Evolutionary conservation across 2,113 vertebrate genomes (phyloP).

Genomic region (Cichladusa arquata): DNA sequence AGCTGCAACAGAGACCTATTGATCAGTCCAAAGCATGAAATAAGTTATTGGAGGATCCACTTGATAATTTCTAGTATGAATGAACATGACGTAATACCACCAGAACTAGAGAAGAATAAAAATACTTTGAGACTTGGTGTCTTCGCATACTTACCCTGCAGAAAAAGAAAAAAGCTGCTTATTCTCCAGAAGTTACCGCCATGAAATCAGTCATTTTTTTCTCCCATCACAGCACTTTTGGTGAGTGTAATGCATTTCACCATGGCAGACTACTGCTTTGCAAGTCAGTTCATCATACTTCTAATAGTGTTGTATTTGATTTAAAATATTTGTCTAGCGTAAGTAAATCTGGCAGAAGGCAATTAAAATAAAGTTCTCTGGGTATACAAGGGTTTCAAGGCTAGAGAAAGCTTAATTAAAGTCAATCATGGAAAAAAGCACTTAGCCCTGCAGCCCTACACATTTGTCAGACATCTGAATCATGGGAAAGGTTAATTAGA

Average conservation of each 20-base stretch:
- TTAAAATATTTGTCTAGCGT: slow-evolving; percentile 56
- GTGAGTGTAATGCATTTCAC: neutral
- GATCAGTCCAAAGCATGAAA: neutral
- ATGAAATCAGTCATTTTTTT: neutral
- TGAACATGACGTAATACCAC: neutral
- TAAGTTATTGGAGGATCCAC: neutral
- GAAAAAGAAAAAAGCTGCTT: neutral
- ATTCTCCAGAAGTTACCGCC: neutral
- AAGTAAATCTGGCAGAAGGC: slow-evolving; percentile 64
- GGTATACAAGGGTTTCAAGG: slow-evolving; percentile 55
- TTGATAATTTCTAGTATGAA: neutral
- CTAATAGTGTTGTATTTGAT: slow-evolving; percentile 27
- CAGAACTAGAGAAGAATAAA: neutral
- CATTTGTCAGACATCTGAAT: slow-evolving; percentile 70
- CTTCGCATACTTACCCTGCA: neutral
- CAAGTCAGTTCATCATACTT: neutral
- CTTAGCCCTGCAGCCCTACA: slow-evolving; percentile 54
- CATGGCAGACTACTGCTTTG: neutral
- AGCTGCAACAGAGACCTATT: neutral
- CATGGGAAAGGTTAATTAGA: slow-evolving; percentile 71
- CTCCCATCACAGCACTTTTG: neutral
- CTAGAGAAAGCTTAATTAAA: slow-evolving; percentile 70
- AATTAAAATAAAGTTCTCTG: slow-evolving; percentile 68
- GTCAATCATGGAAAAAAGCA: slow-evolving; percentile 64
- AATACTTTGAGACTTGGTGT: neutral